Evolutionary conservation across 1,140 invertebrate species (phyloP).

Genomic region (Panagrolaimus sp.): DNA sequence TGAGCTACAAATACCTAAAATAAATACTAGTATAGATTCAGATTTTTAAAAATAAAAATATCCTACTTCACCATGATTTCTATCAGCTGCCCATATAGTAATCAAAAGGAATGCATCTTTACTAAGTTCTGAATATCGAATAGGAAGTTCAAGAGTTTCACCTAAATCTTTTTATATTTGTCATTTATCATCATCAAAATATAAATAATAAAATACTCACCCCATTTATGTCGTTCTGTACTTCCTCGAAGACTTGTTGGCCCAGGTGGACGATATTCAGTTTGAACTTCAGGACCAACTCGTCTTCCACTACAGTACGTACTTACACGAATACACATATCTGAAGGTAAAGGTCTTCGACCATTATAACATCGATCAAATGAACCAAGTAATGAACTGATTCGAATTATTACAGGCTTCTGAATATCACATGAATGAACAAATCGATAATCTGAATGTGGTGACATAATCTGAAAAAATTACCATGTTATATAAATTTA

Average conservation of each 20-base stretch:
- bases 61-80: slow-evolving; percentile 73
- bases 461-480: not conserved
- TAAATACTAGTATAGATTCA: not conserved
- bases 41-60: slow-evolving; percentile 66
- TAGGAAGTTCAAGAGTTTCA: slow-evolving; percentile 87
- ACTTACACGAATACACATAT: not conserved
- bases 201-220: too few species aligned
- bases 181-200: too few species aligned
- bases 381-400: not conserved
- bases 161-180: slow-evolving; percentile 69
- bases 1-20: slow-evolving; percentile 45
- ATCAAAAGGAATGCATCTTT: slow-evolving; percentile 80
- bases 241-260: not conserved
- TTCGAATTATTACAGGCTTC: not conserved
- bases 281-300: slow-evolving; percentile 79
- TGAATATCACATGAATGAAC: not conserved
- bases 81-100: slow-evolving; percentile 85
- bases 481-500: too few species aligned
- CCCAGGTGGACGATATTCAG: slow-evolving; percentile 75
- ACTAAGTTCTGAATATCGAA: slow-evolving; percentile 85
- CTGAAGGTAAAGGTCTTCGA: not conserved
- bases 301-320: slow-evolving; percentile 77
- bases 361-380: slow-evolving; percentile 15
- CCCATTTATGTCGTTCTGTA: too few species aligned
- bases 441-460: slow-evolving; percentile 1